These are phyloP conservation scores for Dicrostonyx torquatus DNA, from an alignment of 2,797 vertebrate species.

Conservation along the genomic window DNA sequence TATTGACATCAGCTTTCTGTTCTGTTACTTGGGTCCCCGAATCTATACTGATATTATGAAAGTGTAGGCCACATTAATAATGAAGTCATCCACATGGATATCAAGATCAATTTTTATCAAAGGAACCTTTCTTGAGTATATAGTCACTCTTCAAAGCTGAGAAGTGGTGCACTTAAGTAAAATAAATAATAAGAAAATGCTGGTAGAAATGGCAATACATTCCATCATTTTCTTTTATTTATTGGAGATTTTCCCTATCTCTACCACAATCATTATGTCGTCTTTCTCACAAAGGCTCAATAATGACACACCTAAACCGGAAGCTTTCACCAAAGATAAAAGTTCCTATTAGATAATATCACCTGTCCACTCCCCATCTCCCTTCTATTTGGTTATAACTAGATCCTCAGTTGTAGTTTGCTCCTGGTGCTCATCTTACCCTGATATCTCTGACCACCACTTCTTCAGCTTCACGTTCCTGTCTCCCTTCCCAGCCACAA, in stretches of 20 bases:
- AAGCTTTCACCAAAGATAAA: conserved; percentile 89
- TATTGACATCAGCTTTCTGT: background rate
- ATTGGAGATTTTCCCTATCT: conserved; percentile 97
- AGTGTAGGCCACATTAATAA: conserved; percentile 95
- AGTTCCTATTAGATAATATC: conserved; percentile 93
- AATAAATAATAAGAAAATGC: conserved; percentile 82
- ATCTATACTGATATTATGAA: conserved; percentile 89
- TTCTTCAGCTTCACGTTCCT: conserved; percentile 18
- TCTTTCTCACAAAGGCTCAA: conserved; percentile 94
- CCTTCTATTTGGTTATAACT: conserved; percentile 97
- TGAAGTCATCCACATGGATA: conserved; percentile 96
- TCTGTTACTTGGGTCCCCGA: conserved; percentile 83
- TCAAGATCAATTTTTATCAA: conserved; percentile 96
- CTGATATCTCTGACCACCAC: conserved; percentile 89
- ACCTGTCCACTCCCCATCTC: conserved; percentile 86
- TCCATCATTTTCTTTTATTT: conserved; percentile 99
- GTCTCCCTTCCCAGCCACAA: conserved; percentile 43
- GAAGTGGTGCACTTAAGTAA: conserved; percentile 89
- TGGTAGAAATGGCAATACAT: conserved; percentile 97
- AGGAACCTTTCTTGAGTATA: conserved; percentile 93
- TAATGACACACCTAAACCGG: conserved; percentile 89
- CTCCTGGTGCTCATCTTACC: conserved; percentile 94
- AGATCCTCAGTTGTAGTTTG: conserved; percentile 96
- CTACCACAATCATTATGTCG: conserved; percentile 93
- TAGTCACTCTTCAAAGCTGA: conserved; percentile 97